Conservation (phyloP, 2,113 vertebrate species). For the Aramus guarauna region DNA sequence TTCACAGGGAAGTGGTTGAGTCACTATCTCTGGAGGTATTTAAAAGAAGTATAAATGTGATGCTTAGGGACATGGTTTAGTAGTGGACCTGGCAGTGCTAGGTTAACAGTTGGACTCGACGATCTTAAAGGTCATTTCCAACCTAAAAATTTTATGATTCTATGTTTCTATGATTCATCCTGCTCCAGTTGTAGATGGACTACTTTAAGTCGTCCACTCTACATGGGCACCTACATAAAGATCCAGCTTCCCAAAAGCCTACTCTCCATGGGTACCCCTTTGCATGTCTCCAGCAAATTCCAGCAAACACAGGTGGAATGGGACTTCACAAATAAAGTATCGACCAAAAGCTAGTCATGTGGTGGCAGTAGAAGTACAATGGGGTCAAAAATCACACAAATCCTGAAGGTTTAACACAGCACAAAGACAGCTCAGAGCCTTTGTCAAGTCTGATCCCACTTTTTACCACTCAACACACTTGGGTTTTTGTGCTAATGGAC, state of each 20-base stretch:
- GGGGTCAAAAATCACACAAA: background rate
- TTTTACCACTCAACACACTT: background rate
- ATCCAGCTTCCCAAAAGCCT: background rate
- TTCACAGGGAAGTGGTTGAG: too few relatives aligned
- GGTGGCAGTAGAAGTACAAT: background rate
- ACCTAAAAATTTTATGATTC: too few relatives aligned
- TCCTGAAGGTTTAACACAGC: background rate
- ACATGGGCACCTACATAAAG: background rate
- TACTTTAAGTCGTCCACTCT: background rate
- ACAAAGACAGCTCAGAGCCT: background rate
- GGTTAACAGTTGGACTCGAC: too few relatives aligned
- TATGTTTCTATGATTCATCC: background rate
- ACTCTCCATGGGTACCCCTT: accelerated
- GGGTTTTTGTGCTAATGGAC: background rate
- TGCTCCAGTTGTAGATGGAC: background rate
- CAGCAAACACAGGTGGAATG: background rate
- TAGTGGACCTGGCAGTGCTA: too few relatives aligned
- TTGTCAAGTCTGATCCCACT: background rate
- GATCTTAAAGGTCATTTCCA: too few relatives aligned
- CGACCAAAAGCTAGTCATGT: background rate
- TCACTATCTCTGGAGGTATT: too few relatives aligned
- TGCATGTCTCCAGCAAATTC: background rate
- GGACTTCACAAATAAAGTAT: background rate
- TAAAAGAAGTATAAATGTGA: too few relatives aligned
- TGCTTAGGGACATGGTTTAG: too few relatives aligned